Evolutionary conservation across 2,113 vertebrate genomes (phyloP).

Genomic region (Macheiramphus alcinus): DNA sequence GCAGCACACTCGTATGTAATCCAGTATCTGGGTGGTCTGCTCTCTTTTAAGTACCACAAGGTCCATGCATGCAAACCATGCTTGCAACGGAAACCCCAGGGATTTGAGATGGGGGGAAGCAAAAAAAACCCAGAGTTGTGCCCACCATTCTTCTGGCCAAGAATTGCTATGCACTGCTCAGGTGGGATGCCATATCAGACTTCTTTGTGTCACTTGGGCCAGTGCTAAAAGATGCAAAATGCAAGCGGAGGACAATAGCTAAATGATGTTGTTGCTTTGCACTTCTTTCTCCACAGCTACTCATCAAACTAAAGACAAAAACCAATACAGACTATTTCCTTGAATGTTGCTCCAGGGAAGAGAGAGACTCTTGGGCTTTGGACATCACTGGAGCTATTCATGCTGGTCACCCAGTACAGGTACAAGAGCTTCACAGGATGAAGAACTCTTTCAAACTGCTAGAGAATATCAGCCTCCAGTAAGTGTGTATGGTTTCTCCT

Average conservation of each 20-base stretch:
- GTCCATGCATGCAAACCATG: neutral
- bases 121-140: neutral
- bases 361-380: slow-evolving; percentile 89
- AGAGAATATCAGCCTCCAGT: slow-evolving; percentile 85
- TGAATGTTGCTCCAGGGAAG: slow-evolving; percentile 89
- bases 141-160: neutral
- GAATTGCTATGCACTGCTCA: neutral
- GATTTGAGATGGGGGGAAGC: accelerated
- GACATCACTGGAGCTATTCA: slow-evolving; percentile 81
- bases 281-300: slow-evolving; percentile 72
- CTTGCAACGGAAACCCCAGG: neutral
- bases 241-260: neutral
- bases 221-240: neutral
- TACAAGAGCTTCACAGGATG: slow-evolving; percentile 58
- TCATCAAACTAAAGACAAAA: slow-evolving; percentile 86
- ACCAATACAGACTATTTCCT: slow-evolving; percentile 85
- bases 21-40: neutral
- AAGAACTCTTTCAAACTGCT: slow-evolving; percentile 76
- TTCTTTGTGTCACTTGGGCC: neutral
- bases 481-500: neutral
- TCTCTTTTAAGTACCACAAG: neutral
- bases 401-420: slow-evolving; percentile 70
- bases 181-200: neutral
- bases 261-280: neutral
- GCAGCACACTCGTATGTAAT: neutral